These are phyloP conservation scores for Eurytoma adleriae DNA, from an alignment of 2,888 invertebrate species.

Conservation along the genomic window DNA sequence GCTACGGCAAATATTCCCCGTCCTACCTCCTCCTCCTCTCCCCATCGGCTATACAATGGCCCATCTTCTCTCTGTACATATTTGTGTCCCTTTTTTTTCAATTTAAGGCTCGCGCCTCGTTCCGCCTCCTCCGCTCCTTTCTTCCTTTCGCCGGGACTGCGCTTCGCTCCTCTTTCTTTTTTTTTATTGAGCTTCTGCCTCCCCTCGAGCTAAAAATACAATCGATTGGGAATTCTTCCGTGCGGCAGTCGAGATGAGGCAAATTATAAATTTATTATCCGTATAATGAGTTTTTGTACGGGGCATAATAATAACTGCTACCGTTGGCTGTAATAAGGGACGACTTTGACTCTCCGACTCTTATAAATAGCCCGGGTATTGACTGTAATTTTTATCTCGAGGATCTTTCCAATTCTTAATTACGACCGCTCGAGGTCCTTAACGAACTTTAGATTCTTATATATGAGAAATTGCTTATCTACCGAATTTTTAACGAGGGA, in stretches of 20 bases:
- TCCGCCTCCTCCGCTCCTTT: conserved; percentile 3
- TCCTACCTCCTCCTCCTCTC: neutral
- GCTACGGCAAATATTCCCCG: conserved; percentile 51
- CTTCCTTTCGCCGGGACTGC: neutral
- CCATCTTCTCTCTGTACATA: conserved; percentile 54
- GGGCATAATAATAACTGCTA: conserved; percentile 11
- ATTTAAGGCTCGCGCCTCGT: conserved; percentile 38
- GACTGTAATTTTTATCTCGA: neutral
- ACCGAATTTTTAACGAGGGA: too few species aligned
- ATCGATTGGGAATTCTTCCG: conserved; percentile 47
- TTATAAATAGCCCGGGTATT: neutral
- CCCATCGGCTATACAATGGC: conserved; percentile 49
- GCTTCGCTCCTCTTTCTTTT: neutral
- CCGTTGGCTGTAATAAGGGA: neutral
- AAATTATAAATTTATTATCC: conserved; percentile 51
- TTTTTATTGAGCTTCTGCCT: conserved; percentile 37
- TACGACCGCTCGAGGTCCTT: too few species aligned
- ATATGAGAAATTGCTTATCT: too few species aligned
- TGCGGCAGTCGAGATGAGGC: conserved; percentile 2
- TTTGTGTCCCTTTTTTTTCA: conserved; percentile 51
- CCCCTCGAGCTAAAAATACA: conserved; percentile 39
- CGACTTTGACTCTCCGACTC: neutral
- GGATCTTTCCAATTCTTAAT: too few species aligned
- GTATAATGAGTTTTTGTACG: conserved; percentile 44
- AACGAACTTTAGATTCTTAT: too few species aligned